These are phyloP conservation scores for Cercocebus atys DNA, from an alignment of 2,113 vertebrate genomes.

Conservation along the genomic window DNA sequence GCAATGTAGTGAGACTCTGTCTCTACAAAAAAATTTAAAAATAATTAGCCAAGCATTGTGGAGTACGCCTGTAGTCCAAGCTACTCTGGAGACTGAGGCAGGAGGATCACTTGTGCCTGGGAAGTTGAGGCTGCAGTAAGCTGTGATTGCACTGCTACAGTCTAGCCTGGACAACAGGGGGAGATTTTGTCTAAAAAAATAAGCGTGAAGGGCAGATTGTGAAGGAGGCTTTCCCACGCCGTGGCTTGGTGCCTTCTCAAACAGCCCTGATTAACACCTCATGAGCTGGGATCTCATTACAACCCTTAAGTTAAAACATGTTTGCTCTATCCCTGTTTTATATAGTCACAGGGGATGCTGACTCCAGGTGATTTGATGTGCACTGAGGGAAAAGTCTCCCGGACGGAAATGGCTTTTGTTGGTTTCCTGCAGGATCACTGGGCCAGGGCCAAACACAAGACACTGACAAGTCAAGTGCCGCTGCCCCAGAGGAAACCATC, in stretches of 20 bases:
- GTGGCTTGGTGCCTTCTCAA: fast-evolving
- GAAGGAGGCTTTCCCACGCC: fast-evolving
- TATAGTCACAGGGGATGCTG: neutral
- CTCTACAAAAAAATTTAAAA: too few relatives aligned
- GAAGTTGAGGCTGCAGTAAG: too few relatives aligned
- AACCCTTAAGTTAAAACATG: fast-evolving
- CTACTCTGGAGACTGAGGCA: too few relatives aligned
- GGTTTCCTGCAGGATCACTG: neutral
- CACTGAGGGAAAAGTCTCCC: fast-evolving
- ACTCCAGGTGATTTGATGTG: neutral
- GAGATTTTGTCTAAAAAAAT: too few relatives aligned
- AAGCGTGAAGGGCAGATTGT: neutral
- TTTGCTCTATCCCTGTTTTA: neutral
- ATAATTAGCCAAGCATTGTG: too few relatives aligned
- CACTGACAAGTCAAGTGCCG: fast-evolving
- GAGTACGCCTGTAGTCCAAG: too few relatives aligned
- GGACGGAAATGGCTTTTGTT: too few relatives aligned
- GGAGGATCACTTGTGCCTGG: too few relatives aligned
- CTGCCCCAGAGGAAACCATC: neutral
- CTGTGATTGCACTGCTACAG: too few relatives aligned
- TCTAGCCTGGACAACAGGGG: too few relatives aligned
- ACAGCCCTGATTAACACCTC: neutral
- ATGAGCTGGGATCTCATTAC: neutral
- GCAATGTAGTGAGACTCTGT: too few relatives aligned
- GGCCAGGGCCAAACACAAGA: fast-evolving